Evolutionary conservation across 1,140 invertebrate species (phyloP).

Genomic region (Paraescarpia echinospica): DNA sequence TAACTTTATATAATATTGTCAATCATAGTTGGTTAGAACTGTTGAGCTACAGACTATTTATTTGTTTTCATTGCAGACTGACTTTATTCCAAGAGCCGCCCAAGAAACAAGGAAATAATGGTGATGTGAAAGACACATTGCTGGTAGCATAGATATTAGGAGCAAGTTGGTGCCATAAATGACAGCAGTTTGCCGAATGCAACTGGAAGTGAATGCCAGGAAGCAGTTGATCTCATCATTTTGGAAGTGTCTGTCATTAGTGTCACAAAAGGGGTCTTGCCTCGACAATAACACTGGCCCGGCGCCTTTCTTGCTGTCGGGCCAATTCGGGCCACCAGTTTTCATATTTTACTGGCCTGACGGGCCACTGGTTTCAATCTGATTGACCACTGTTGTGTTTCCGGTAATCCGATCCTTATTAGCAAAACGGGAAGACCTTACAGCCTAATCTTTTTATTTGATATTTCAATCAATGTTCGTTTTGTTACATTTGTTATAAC

Average conservation of each 20-base stretch:
- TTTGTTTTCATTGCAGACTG: background rate
- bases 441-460: too few species aligned
- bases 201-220: background rate
- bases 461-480: too few species aligned
- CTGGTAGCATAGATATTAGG: background rate
- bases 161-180: background rate
- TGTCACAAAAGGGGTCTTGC: background rate
- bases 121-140: background rate
- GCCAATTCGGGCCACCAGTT: too few species aligned
- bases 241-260: background rate
- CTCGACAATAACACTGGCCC: too few species aligned
- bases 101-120: background rate
- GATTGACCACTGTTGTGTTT: too few species aligned
- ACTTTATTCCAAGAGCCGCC: background rate
- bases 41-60: background rate
- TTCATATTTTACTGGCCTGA: too few species aligned
- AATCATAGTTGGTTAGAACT: background rate
- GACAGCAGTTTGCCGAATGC: background rate
- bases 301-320: too few species aligned
- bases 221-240: too few species aligned
- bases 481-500: too few species aligned
- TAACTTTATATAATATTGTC: background rate
- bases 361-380: too few species aligned
- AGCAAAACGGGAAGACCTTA: too few species aligned
- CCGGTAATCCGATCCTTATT: too few species aligned